Percentiles rank a stretch among this genome's conserved stretches.
Evolutionary conservation across 2,113 vertebrate genomes (phyloP).

Genomic region (Calidris pugnax): DNA sequence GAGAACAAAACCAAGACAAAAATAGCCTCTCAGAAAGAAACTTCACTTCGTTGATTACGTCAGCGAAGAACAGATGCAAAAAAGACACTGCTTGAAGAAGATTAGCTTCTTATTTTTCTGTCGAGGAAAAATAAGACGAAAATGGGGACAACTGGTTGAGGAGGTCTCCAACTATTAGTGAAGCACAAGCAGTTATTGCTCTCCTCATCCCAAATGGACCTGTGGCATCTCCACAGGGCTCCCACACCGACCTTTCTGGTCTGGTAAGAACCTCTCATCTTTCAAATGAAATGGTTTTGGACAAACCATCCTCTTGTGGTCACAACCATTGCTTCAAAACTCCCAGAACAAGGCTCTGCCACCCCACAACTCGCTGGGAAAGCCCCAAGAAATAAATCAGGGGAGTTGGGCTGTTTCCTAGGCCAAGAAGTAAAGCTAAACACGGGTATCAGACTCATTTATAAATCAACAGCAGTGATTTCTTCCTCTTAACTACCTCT

Average conservation of each 20-base stretch:
- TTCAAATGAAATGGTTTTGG: background rate
- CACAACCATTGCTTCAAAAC: background rate
- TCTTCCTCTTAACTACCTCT: background rate
- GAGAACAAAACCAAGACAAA: slow-evolving; percentile 5
- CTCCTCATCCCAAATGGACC: background rate
- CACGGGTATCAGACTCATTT: background rate
- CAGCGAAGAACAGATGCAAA: background rate
- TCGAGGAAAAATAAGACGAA: background rate
- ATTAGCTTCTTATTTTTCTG: too few species aligned
- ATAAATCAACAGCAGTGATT: background rate
- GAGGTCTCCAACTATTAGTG: background rate
- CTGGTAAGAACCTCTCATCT: background rate
- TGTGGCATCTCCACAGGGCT: background rate
- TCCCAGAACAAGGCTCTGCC: background rate
- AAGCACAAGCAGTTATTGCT: background rate
- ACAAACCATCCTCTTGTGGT: background rate
- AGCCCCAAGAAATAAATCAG: background rate
- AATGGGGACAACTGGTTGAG: background rate
- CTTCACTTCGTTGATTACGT: background rate
- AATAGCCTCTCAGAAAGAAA: background rate
- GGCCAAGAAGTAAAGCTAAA: slow-evolving; percentile 13
- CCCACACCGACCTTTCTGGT: background rate
- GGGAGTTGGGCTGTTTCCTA: background rate
- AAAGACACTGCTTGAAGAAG: background rate
- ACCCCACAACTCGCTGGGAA: background rate